phyloP scores from a whole-genome alignment of 2,888 invertebrate genomes.

The Heliconius cydno region DNA sequence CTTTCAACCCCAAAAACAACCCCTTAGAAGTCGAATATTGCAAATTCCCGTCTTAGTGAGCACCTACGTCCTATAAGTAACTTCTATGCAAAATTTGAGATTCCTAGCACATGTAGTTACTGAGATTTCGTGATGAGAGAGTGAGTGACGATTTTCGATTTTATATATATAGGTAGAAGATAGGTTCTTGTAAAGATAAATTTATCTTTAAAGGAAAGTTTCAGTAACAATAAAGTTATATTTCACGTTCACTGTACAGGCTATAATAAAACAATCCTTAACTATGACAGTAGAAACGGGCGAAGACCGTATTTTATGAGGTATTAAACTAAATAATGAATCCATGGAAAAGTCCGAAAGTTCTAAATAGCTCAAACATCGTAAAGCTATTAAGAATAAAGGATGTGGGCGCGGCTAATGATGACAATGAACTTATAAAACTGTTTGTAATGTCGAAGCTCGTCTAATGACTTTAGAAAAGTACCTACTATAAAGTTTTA shows the following conservation, averaged over 20 bases:
- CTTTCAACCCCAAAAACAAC: too few species aligned
- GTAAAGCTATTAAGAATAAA: conserved; percentile 39
- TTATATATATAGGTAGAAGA: too few species aligned
- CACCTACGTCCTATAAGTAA: too few species aligned
- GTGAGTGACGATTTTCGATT: too few species aligned
- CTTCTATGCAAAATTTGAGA: too few species aligned
- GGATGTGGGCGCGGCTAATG: conserved; percentile 39
- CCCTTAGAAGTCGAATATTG: too few species aligned
- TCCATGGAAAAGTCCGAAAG: conserved; percentile 37
- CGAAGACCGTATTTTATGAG: conserved; percentile 39
- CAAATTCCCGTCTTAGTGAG: too few species aligned
- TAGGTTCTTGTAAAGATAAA: not conserved
- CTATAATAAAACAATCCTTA: conserved; percentile 54
- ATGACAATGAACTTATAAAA: conserved; percentile 45
- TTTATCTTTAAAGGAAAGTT: not conserved
- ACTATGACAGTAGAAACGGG: conserved; percentile 42
- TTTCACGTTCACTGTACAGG: conserved; percentile 52
- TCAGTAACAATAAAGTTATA: conserved; percentile 57
- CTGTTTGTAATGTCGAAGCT: conserved; percentile 29
- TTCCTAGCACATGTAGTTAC: too few species aligned
- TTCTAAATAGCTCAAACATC: conserved; percentile 38
- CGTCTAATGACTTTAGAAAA: conserved; percentile 20
- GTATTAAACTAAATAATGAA: conserved; percentile 42
- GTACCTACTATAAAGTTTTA: conserved; percentile 9
- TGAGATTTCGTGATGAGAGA: too few species aligned